Evolutionary conservation across 2,113 vertebrate genomes (phyloP).

Genomic region (Eulemur macaco): DNA sequence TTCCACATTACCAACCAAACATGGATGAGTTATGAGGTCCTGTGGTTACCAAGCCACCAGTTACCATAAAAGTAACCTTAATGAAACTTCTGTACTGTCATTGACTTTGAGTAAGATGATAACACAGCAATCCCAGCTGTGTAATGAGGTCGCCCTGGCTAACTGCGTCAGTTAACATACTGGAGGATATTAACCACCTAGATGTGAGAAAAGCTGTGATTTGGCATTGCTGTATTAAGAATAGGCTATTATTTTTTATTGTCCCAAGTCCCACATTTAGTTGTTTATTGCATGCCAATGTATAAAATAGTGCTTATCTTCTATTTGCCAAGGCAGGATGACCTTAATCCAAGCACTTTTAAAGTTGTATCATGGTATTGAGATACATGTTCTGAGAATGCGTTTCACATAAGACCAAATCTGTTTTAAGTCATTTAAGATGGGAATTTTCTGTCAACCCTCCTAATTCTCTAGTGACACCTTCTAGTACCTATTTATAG

Average conservation of each 20-base stretch:
- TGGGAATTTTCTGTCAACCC: neutral
- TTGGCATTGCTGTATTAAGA: neutral
- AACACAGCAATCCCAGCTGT: neutral
- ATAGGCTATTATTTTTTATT: neutral
- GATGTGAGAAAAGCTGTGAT: neutral
- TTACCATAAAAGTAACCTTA: neutral
- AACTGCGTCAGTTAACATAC: neutral
- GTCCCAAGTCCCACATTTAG: neutral
- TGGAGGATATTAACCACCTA: neutral
- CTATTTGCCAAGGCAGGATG: neutral
- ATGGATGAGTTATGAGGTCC: neutral
- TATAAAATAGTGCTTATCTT: neutral
- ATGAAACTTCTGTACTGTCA: neutral
- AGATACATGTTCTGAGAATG: neutral
- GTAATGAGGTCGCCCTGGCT: neutral
- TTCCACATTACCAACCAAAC: neutral
- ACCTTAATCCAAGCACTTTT: neutral
- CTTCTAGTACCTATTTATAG: neutral
- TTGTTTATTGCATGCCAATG: neutral
- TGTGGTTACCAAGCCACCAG: neutral
- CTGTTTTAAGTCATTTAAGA: neutral
- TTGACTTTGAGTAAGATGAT: conserved; percentile 7
- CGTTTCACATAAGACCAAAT: neutral
- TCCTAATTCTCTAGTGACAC: neutral
- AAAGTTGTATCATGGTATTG: neutral